Conservation (phyloP, 2,797 vertebrate genomes). For the Aotus griseimembra region DNA sequence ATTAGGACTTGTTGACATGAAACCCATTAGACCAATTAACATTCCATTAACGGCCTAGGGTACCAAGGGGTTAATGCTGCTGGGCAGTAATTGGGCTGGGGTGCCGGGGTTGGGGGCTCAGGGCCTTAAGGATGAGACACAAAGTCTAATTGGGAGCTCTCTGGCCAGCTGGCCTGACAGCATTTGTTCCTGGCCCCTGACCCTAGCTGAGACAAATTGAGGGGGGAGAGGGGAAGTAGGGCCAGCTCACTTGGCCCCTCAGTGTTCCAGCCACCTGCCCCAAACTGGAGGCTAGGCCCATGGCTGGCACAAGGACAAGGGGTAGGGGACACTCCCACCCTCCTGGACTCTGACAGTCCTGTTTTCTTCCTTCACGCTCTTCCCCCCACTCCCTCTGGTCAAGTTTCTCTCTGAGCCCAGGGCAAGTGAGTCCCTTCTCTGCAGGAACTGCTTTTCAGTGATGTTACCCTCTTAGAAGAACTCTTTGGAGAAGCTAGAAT, state of each 20-base stretch:
- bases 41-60: conserved; percentile 82
- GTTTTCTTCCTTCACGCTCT: background rate
- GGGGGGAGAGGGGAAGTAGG: background rate
- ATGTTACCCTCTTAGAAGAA: background rate
- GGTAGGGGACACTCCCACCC: background rate
- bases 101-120: conserved; percentile 66
- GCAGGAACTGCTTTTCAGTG: background rate
- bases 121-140: conserved; percentile 76
- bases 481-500: background rate
- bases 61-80: conserved; percentile 82
- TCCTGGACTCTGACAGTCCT: background rate
- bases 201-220: background rate
- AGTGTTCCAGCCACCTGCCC: background rate
- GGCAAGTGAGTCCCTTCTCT: background rate
- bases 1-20: conserved; percentile 85
- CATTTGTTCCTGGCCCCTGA: conserved; percentile 44
- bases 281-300: background rate
- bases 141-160: conserved; percentile 77
- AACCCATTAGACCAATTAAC: conserved; percentile 86
- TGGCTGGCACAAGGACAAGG: background rate
- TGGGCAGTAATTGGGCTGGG: conserved; percentile 76
- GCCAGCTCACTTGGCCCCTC: background rate
- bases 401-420: background rate
- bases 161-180: conserved; percentile 41
- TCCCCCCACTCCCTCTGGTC: background rate